These are phyloP conservation scores for Calliphora vomitoria DNA, from an alignment of 2,888 invertebrate species.

Conservation along the genomic window DNA sequence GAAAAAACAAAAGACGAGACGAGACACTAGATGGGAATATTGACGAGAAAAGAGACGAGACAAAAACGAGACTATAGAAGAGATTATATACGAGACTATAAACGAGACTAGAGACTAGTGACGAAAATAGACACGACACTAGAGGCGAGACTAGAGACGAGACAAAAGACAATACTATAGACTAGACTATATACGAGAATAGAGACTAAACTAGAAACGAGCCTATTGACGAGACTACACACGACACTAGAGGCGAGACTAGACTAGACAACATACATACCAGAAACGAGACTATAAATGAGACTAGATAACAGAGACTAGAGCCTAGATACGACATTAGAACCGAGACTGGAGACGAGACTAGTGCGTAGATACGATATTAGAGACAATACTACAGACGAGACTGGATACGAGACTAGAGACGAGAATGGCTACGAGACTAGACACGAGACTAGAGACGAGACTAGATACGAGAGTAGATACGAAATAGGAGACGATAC, in stretches of 20 bases:
- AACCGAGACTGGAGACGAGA: neutral
- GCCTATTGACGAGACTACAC: neutral
- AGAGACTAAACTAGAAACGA: neutral
- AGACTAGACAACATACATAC: no score
- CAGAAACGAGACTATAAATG: neutral
- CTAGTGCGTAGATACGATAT: neutral
- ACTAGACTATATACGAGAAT: neutral
- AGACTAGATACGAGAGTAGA: neutral
- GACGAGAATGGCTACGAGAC: neutral
- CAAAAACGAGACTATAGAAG: neutral
- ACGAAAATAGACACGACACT: neutral
- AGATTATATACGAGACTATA: neutral
- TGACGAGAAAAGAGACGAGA: neutral
- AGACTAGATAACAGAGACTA: neutral
- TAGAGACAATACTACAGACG: neutral
- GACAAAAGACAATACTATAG: no score
- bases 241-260: neutral
- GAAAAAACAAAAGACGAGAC: neutral
- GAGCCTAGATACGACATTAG: neutral
- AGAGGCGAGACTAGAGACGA: neutral
- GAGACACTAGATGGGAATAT: neutral
- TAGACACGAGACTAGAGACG: neutral
- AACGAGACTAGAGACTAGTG: neutral
- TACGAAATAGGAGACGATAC: no score
- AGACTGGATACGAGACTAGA: neutral